Evolutionary conservation across 2,888 invertebrate genomes (phyloP).

Genomic region (Aporophyla lueneburgensis): DNA sequence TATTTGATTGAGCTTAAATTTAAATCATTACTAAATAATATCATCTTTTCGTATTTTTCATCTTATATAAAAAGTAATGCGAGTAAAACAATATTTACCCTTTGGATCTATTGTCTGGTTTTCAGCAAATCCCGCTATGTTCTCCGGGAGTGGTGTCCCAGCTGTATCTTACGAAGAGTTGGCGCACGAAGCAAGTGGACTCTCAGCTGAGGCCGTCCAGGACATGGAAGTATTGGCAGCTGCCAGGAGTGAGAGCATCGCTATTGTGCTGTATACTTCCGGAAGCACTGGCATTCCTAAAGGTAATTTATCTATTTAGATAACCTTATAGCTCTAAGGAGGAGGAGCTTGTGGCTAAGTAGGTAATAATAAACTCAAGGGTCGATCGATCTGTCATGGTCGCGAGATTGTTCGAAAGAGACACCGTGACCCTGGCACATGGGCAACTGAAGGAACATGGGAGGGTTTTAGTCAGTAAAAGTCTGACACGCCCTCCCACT

Average conservation of each 20-base stretch:
- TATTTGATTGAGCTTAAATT: too few relatives aligned
- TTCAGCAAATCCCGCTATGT: slow-evolving; percentile 84
- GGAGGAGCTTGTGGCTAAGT: too few relatives aligned
- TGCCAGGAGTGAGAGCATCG: slow-evolving; percentile 88
- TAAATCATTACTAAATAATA: too few relatives aligned
- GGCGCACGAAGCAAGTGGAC: slow-evolving; percentile 82
- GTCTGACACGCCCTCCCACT: too few relatives aligned
- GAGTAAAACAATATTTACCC: not conserved
- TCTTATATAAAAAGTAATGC: not conserved
- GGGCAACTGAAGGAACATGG: too few relatives aligned
- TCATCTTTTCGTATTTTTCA: too few relatives aligned
- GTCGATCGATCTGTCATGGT: too few relatives aligned
- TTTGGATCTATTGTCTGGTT: slow-evolving; percentile 33
- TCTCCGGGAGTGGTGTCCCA: slow-evolving; percentile 80
- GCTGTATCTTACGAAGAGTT: slow-evolving; percentile 89
- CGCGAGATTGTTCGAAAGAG: too few relatives aligned
- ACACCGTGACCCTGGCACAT: too few relatives aligned
- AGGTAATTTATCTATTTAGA: slow-evolving; percentile 86
- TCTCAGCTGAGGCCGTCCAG: slow-evolving; percentile 81
- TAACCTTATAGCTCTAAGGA: not conserved
- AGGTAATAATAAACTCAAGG: too few relatives aligned
- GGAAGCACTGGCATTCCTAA: slow-evolving; percentile 97
- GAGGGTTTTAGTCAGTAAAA: too few relatives aligned
- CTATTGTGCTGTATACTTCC: slow-evolving; percentile 95
- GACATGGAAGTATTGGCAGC: slow-evolving; percentile 84